These are phyloP conservation scores for Panzeria rudis DNA, from an alignment of 2,888 invertebrate species.

Conservation along the genomic window DNA sequence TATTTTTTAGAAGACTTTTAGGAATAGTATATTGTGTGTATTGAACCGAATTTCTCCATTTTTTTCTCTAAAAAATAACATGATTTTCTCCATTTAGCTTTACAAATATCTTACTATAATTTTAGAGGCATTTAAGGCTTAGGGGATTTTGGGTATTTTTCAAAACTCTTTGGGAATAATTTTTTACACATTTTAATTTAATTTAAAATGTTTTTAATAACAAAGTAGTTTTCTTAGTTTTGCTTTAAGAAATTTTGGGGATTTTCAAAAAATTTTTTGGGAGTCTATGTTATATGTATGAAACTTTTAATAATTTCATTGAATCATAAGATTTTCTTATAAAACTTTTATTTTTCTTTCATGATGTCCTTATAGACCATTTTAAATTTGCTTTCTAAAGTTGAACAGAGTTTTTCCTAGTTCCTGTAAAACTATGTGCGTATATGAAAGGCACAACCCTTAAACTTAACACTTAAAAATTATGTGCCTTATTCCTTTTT, in stretches of 20 bases:
- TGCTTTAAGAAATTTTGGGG: not conserved
- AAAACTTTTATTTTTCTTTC: not conserved
- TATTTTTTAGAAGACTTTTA: too few species aligned
- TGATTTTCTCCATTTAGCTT: too few species aligned
- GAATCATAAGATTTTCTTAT: not conserved
- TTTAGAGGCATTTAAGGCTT: not conserved
- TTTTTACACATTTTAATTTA: not conserved
- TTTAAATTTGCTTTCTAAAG: not conserved
- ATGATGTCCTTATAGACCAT: not conserved
- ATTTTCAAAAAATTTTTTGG: not conserved
- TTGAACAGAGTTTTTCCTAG: not conserved
- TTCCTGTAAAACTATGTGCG: not conserved
- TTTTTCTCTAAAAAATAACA: too few species aligned
- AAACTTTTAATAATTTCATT: not conserved
- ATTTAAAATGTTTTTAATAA: not conserved
- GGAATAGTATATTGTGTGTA: too few species aligned
- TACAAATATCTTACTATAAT: not conserved
- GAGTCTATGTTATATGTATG: not conserved
- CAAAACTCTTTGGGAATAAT: not conserved
- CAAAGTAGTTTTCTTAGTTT: not conserved
- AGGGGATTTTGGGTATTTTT: not conserved
- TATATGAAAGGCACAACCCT: not conserved
- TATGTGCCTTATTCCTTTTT: not conserved
- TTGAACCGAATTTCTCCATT: too few species aligned
- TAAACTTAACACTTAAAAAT: not conserved